Conservation (phyloP, 2,797 vertebrate genomes). For the Triplophysa bombifrons region DNA sequence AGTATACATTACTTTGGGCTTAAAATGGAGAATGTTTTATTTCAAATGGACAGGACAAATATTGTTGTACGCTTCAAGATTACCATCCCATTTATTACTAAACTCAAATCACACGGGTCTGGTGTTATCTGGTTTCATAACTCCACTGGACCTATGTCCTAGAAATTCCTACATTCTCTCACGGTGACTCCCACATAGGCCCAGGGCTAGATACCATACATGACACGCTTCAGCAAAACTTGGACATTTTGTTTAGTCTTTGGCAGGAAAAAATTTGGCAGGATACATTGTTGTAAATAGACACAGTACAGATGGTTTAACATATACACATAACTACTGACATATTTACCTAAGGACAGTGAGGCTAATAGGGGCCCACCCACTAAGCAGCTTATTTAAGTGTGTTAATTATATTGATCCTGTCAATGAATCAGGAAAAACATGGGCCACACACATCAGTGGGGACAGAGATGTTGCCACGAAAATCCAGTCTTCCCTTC, state of each 20-base stretch:
- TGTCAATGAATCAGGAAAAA: constrained; percentile 37
- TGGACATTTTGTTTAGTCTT: constrained; percentile 57
- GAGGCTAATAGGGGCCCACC: constrained; percentile 47
- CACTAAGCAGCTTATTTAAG: constrained; percentile 46
- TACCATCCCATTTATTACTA: not conserved
- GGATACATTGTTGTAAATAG: constrained; percentile 48
- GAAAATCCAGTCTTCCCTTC: not conserved
- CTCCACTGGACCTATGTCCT: not conserved
- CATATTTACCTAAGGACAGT: constrained; percentile 53
- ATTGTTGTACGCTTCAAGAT: not conserved
- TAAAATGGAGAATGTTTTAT: not conserved
- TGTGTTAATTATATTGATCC: constrained; percentile 42
- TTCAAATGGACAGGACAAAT: not conserved
- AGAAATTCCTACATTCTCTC: constrained; percentile 11
- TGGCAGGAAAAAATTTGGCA: constrained; percentile 44
- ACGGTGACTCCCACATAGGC: constrained; percentile 28
- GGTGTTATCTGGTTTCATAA: not conserved
- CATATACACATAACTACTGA: constrained; percentile 45
- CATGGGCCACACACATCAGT: constrained; percentile 44
- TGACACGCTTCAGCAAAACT: constrained; percentile 17
- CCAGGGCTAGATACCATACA: constrained; percentile 5
- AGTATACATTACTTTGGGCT: not conserved
- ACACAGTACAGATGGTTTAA: constrained; percentile 55
- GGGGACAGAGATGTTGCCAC: not conserved
- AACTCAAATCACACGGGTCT: not conserved